phyloP scores from a whole-genome alignment of 2,888 invertebrate genomes.

The Rhamphomyia laevipes region DNA sequence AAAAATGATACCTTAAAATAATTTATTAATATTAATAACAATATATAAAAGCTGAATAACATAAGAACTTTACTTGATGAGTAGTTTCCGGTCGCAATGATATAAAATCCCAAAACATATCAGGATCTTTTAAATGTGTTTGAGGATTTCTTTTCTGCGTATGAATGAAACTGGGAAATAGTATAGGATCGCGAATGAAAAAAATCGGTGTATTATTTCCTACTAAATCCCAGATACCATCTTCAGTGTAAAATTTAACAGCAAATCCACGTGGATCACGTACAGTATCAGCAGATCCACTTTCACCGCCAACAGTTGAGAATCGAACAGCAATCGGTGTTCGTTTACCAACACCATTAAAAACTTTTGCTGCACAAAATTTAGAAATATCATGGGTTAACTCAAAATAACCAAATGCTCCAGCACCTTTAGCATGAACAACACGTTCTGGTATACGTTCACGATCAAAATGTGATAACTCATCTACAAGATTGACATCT shows the following conservation, averaged over 20 bases:
- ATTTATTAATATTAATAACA: neutral
- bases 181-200: slow-evolving; percentile 79
- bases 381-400: slow-evolving; percentile 76
- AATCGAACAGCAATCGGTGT: slow-evolving; percentile 72
- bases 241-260: slow-evolving; percentile 85
- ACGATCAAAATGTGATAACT: slow-evolving; percentile 72
- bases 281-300: slow-evolving; percentile 81
- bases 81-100: slow-evolving; percentile 75
- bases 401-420: slow-evolving; percentile 79
- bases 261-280: slow-evolving; percentile 90
- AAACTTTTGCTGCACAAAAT: slow-evolving; percentile 67
- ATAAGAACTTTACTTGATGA: slow-evolving; percentile 72
- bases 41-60: too few relatives aligned
- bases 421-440: slow-evolving; percentile 89
- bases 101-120: slow-evolving; percentile 96
- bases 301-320: slow-evolving; percentile 81
- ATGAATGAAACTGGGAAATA: slow-evolving; percentile 93
- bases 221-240: slow-evolving; percentile 88
- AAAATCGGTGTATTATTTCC: slow-evolving; percentile 90
- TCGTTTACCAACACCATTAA: slow-evolving; percentile 62
- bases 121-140: slow-evolving; percentile 79
- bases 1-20: slow-evolving; percentile 46
- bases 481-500: slow-evolving; percentile 70
- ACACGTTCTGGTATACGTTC: slow-evolving; percentile 94
- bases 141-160: slow-evolving; percentile 93